These are phyloP conservation scores for Anguilla obscura DNA, from an alignment of 2,797 vertebrate species.

Conservation along the genomic window DNA sequence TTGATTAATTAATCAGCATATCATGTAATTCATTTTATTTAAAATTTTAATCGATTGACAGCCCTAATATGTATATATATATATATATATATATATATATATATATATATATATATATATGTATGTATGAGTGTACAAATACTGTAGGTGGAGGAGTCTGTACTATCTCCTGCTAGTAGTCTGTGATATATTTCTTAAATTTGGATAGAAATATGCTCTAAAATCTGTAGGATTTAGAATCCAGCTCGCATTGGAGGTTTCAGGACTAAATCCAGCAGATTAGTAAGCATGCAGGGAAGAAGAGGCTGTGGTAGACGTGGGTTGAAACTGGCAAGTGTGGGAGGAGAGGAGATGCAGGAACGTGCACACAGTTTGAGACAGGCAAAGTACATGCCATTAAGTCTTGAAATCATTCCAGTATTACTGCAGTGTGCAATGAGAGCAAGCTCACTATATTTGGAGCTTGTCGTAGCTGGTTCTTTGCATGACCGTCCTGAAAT, in stretches of 20 bases:
- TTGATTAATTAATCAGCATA: no score
- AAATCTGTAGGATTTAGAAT: not conserved
- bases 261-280: not conserved
- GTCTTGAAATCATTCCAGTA: not conserved
- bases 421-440: not conserved
- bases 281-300: not conserved
- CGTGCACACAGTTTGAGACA: not conserved
- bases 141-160: not conserved
- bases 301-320: not conserved
- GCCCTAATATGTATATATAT: no score
- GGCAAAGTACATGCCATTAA: not conserved
- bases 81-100: no score
- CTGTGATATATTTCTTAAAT: not conserved
- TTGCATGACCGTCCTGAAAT: not conserved
- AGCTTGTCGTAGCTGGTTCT: not conserved
- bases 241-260: not conserved
- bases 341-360: not conserved
- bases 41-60: no score
- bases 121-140: not conserved
- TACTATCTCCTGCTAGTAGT: not conserved
- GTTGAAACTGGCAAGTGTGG: constrained; percentile 7
- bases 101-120: no score
- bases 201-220: not conserved
- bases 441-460: not conserved
- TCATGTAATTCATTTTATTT: no score